Evolutionary conservation across 2,797 vertebrate species (phyloP).

Genomic region (Borostomias antarcticus): DNA sequence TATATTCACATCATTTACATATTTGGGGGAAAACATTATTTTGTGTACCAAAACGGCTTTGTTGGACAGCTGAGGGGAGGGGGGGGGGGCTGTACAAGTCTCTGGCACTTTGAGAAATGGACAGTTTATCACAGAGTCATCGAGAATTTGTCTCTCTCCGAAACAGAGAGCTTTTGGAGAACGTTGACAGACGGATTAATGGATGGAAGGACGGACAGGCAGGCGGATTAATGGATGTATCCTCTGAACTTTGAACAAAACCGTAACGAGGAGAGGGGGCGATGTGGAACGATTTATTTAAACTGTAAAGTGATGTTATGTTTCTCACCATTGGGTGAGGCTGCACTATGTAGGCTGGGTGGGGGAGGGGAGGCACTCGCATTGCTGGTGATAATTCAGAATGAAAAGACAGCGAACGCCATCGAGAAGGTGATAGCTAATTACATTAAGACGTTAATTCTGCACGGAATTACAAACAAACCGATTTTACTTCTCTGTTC

Average conservation of each 20-base stretch:
- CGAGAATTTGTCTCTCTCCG: constrained; percentile 40
- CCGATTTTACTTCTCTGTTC: constrained; percentile 60
- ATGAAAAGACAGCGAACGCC: constrained; percentile 35
- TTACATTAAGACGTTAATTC: neutral
- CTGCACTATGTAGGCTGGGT: constrained; percentile 77
- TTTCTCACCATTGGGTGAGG: constrained; percentile 68
- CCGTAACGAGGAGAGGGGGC: constrained; percentile 15
- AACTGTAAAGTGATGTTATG: constrained; percentile 65
- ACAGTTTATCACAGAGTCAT: constrained; percentile 33
- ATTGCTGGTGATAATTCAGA: constrained; percentile 23
- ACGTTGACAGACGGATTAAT: constrained; percentile 41
- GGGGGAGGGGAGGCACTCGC: constrained; percentile 40
- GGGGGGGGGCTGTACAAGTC: constrained; percentile 60
- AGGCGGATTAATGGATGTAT: neutral
- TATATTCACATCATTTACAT: constrained; percentile 67
- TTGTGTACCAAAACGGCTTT: constrained; percentile 59
- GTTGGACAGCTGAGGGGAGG: constrained; percentile 57
- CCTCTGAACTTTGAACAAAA: neutral
- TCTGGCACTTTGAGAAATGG: constrained; percentile 67
- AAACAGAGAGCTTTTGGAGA: constrained; percentile 42
- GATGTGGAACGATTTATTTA: constrained; percentile 70
- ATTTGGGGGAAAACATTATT: constrained; percentile 53
- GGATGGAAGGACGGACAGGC: constrained; percentile 35
- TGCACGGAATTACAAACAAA: constrained; percentile 37
- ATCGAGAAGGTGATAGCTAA: neutral